Base-by-base conservation (phyloP, 2,113 vertebrate species). In the Burhinus bistriatus region DNA sequence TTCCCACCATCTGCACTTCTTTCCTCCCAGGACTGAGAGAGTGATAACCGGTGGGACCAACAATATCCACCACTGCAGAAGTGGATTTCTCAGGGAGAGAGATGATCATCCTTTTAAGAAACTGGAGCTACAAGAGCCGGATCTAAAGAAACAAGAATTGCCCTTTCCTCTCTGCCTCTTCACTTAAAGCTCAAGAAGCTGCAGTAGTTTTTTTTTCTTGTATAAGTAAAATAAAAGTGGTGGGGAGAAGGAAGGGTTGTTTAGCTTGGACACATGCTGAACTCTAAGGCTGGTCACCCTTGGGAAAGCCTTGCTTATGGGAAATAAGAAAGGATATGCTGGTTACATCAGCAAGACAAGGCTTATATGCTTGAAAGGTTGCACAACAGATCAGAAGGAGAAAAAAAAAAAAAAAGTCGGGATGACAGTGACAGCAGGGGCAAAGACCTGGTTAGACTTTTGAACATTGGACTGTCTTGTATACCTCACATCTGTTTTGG, bases 321-420 rank as follows among this genome's bases (percentile, higher is more conserved):
- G 34, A 83, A 59, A 81, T 26, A 62, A 47, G 36, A 86, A 51
- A 62, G 61, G 38, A 75, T 65, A 70, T 2, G 30, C 49, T 58
- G 27, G 69, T 93, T 96, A 89, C 47, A 95, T 95, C 90, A 90
- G 80, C 76, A 75, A 64, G 55, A 87, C 47, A 64, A 30, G 47
- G 61, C 52, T 93, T 80, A 77, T 30, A 66, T 12, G 27, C 47
- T n/a, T 36, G 18, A 54, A 79, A 83, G 54, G 62, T 91, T 95
- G 91, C 84, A 89, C 89, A 95, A 95, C 65, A 80, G 30, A 82
- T 52, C 14, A 38, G 23, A 17, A 13, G 15, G 3, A 9, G 6
- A 3, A 0, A 17, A 38, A 83, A 57, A 58, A 36, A 59, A 36
- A 38, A 69, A 27, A 36, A 40, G 19, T 5, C 17, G 36, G 21